phyloP scores from a whole-genome alignment of 1,140 invertebrate genomes.

The Protaetia brevitarsis region DNA sequence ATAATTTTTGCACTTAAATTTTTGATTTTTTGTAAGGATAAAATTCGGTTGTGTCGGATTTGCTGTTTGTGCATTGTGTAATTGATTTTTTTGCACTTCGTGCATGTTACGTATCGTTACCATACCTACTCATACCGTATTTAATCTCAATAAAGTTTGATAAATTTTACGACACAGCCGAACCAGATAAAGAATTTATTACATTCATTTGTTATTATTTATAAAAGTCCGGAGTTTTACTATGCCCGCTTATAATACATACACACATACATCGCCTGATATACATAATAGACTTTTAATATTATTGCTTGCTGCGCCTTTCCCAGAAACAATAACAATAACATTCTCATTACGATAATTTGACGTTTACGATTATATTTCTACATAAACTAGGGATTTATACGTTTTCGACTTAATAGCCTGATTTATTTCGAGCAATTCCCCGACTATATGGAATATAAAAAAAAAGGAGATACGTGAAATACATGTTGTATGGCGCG shows the following conservation, averaged over 20 bases:
- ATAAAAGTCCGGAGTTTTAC: no score
- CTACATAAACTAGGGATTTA: no score
- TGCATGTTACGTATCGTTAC: no score
- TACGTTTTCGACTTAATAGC: no score
- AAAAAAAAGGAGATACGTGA: not conserved
- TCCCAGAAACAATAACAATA: conserved; percentile 9
- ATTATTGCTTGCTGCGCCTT: not conserved
- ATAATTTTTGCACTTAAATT: no score
- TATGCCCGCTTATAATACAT: not conserved
- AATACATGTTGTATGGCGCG: no score
- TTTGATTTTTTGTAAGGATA: no score
- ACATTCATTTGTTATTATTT: conserved; percentile 2
- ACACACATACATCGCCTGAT: no score
- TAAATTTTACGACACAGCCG: not conserved
- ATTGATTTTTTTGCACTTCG: no score
- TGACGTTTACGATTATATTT: conserved; percentile 7
- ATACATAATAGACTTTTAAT: not conserved
- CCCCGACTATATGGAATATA: not conserved
- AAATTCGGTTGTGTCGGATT: no score
- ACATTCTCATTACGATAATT: conserved; percentile 11
- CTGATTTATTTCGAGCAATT: not conserved
- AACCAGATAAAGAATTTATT: conserved; percentile 10
- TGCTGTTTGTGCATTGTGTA: no score
- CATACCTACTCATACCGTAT: no score
- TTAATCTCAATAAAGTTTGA: not conserved